Conservation (phyloP, 30 jellyfish, hydroid and myxozoan genomes). For the Pseudorhiza aurosa region DNA sequence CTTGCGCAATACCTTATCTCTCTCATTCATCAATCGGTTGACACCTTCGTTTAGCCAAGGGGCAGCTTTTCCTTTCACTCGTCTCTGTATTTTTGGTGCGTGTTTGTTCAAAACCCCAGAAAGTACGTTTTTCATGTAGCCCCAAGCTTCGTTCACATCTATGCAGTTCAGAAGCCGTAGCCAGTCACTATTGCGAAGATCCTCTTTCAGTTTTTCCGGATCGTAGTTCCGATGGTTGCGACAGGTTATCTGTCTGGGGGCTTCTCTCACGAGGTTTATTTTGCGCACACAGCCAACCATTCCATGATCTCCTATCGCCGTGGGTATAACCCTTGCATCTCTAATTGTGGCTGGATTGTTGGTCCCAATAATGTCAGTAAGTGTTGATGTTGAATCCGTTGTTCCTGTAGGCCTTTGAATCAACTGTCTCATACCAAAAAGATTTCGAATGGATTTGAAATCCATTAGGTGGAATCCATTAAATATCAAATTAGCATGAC, state of each 20-base stretch:
- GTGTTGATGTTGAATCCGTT: conserved; percentile 68
- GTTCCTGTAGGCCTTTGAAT: conserved; percentile 70
- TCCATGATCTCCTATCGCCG: conserved; percentile 76
- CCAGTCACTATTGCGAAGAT: conserved; percentile 70
- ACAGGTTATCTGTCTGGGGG: conserved; percentile 65
- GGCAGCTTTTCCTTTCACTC: conserved; percentile 36
- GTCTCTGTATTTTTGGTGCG: conserved; percentile 33
- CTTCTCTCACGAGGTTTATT: conserved; percentile 62
- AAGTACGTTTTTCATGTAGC: conserved; percentile 67
- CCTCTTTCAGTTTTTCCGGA: conserved; percentile 64
- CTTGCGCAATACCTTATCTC: conserved; percentile 41
- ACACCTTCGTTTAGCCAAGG: conserved; percentile 42
- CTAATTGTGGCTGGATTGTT: conserved; percentile 73
- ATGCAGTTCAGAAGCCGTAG: conserved; percentile 47
- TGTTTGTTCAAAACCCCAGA: conserved; percentile 38
- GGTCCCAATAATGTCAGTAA: conserved; percentile 63
- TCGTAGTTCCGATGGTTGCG: conserved; percentile 74
- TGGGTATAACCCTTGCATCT: conserved; percentile 72
- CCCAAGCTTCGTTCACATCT: conserved; percentile 68
- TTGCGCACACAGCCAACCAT: conserved; percentile 79
- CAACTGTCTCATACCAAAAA: conserved; percentile 41
- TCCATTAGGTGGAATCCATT: too few species aligned
- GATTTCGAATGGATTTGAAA: conserved; percentile 16
- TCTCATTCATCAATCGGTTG: conserved; percentile 11
- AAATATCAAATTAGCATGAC: too few species aligned